A percentile compares a stretch with the other conserved stretches of the same genome.
These are phyloP conservation scores for Troilus luridus DNA, from an alignment of 2,888 invertebrate genomes.

Conservation along the genomic window DNA sequence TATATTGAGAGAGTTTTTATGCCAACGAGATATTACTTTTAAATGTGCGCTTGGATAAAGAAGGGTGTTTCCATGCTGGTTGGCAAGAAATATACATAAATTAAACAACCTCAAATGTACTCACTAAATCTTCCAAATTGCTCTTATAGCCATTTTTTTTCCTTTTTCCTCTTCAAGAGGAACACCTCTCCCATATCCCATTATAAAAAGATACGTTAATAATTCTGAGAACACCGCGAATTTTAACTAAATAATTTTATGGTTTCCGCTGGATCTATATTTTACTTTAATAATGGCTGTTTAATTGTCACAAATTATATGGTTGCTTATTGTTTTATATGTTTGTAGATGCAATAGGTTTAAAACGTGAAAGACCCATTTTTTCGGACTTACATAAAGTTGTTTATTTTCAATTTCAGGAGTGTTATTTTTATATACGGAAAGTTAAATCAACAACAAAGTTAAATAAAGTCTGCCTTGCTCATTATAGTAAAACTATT, in stretches of 20 bases:
- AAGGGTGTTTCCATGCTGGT: not conserved
- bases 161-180: not conserved
- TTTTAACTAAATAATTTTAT: not conserved
- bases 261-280: not conserved
- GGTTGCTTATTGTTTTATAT: no score
- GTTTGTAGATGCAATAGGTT: no score
- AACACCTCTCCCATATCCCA: not conserved
- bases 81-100: conserved; percentile 32
- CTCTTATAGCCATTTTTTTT: conserved; percentile 14
- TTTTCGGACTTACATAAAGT: no score
- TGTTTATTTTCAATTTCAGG: no score
- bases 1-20: not conserved
- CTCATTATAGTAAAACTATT: no score
- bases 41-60: conserved; percentile 1
- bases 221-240: not conserved
- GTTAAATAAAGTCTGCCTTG: no score
- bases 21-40: not conserved
- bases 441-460: no score
- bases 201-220: conserved; percentile 5
- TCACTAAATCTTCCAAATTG: conserved; percentile 18
- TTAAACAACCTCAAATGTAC: conserved; percentile 19
- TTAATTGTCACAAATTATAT: not conserved
- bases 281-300: not conserved
- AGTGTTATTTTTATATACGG: no score
- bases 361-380: no score